Conservation (phyloP, 1,140 invertebrate species). For the Eupristina koningsbergeri region DNA sequence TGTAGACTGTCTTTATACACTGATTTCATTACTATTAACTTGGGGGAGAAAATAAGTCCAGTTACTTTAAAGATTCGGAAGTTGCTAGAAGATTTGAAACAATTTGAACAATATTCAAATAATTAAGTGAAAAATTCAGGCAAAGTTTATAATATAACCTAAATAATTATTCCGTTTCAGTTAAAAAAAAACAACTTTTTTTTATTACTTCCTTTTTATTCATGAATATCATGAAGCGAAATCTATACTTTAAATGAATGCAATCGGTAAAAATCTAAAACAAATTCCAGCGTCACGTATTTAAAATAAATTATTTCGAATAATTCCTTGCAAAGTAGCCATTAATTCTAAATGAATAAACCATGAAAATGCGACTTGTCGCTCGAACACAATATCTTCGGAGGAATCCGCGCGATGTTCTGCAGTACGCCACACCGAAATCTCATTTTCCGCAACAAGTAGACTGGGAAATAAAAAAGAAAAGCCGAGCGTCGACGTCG, state of each 20-base stretch:
- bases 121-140: too few relatives aligned
- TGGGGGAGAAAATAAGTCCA: too few relatives aligned
- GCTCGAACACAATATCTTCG: not conserved
- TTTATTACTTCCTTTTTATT: too few relatives aligned
- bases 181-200: too few relatives aligned
- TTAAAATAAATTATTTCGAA: slow-evolving; percentile 18
- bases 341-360: slow-evolving; percentile 38
- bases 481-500: not conserved
- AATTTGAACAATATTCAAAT: too few relatives aligned
- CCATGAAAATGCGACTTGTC: slow-evolving; percentile 22
- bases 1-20: too few relatives aligned
- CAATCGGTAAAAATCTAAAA: not conserved
- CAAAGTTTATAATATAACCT: too few relatives aligned
- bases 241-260: too few relatives aligned
- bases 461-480: not conserved
- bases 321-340: slow-evolving; percentile 3
- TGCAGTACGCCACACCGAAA: slow-evolving; percentile 22
- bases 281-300: not conserved
- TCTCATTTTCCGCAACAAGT: slow-evolving; percentile 49
- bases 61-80: too few relatives aligned
- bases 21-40: not conserved
- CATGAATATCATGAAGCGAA: too few relatives aligned
- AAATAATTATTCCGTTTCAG: too few relatives aligned
- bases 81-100: too few relatives aligned
- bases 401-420: not conserved